Conservation (phyloP, 1,140 invertebrate genomes). For the Carcinoscorpius rotundicauda region DNA sequence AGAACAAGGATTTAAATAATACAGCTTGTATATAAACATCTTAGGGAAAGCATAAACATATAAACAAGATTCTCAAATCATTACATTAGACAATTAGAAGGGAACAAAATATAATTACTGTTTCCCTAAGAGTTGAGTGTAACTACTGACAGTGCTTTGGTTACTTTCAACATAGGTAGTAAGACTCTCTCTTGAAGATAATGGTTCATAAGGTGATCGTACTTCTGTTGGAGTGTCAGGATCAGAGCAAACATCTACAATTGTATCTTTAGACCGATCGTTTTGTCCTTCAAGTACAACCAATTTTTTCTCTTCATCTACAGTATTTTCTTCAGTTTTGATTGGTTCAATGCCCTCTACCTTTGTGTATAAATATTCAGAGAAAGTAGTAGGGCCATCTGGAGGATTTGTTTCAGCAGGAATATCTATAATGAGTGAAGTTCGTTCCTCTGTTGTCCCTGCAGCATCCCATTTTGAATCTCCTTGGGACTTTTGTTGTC, state of each 20-base stretch:
- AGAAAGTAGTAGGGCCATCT: neutral
- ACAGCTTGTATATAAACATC: too few species aligned
- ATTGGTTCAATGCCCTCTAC: neutral
- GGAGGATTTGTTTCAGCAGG: neutral
- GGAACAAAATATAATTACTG: too few species aligned
- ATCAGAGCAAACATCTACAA: slow-evolving; percentile 2
- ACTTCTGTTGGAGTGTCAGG: slow-evolving; percentile 7
- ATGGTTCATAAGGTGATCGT: slow-evolving; percentile 16
- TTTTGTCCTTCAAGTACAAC: neutral
- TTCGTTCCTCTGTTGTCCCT: neutral
- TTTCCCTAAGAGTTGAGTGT: slow-evolving; percentile 13
- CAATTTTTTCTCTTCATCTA: neutral
- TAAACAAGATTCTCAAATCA: too few species aligned
- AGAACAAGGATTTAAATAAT: too few species aligned
- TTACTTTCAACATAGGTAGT: slow-evolving; percentile 20
- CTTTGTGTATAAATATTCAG: neutral
- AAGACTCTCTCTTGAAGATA: slow-evolving; percentile 22
- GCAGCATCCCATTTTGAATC: neutral
- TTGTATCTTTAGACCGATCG: neutral
- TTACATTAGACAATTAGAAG: too few species aligned
- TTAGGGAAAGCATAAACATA: too few species aligned
- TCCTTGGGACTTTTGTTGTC: neutral
- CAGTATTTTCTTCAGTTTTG: neutral
- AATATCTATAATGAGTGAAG: neutral
- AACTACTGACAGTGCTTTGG: slow-evolving; percentile 23